These are phyloP conservation scores for Anguilla japonica DNA, from an alignment of 2,113 vertebrate species.

Conservation along the genomic window DNA sequence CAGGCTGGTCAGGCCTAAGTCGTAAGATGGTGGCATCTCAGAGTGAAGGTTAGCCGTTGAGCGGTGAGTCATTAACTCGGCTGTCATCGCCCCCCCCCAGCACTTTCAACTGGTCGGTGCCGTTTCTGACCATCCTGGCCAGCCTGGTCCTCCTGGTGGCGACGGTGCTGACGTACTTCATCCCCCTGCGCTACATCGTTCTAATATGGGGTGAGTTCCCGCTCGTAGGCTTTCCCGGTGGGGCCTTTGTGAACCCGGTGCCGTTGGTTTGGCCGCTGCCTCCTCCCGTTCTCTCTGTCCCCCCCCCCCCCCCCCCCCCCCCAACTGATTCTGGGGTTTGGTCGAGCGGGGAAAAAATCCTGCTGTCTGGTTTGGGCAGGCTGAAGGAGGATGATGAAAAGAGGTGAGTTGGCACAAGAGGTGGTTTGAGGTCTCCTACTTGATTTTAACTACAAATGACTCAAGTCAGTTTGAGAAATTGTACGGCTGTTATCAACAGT, in stretches of 20 bases:
- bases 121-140: slow-evolving; percentile 84
- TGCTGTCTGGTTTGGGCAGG: not conserved
- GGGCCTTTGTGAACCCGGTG: too few relatives aligned
- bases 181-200: slow-evolving; percentile 89
- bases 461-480: not conserved
- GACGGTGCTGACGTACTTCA: slow-evolving; percentile 75
- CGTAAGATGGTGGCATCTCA: not conserved
- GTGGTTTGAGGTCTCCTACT: not conserved
- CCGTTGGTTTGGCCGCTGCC: not conserved
- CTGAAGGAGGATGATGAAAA: too few relatives aligned
- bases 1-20: too few relatives aligned
- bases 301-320: too few relatives aligned
- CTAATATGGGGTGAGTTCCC: slow-evolving; percentile 90
- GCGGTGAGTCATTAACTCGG: not conserved
- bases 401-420: not conserved
- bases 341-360: not conserved
- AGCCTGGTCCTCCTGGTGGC: slow-evolving; percentile 75
- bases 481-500: too few relatives aligned
- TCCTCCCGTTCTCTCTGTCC: slow-evolving; percentile 21
- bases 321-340: not conserved
- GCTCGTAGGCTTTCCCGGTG: not conserved
- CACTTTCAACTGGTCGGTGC: slow-evolving; percentile 94
- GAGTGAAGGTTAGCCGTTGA: not conserved
- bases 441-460: not conserved
- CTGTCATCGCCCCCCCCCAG: slow-evolving; percentile 61